Evolutionary conservation across 2,113 vertebrate genomes (phyloP), one percentile per base, ranked within the genome.

Genomic region (Phyllostomus hastatus): DNA sequence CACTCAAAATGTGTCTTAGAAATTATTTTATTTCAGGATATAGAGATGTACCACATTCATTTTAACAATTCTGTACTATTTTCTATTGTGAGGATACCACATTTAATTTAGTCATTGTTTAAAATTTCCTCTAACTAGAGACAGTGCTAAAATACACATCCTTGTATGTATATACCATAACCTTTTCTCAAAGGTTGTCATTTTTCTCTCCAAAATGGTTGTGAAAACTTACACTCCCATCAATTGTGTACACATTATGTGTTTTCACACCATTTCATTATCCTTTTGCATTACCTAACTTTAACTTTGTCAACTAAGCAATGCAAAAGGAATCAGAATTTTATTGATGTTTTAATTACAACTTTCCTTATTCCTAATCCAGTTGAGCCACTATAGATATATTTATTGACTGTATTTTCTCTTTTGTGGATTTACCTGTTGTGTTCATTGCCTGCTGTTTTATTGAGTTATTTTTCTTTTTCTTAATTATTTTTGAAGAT

Each of bases 341-440:
- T 82, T 92, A 78, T 41, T 91, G 85, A 61, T 82, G 33, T 91
- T 95, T 89, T 96, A 87, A 92, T 88, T 75, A 81, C 10, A 90
- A 90, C 33, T 90, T 83, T 88, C 33, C 50, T 88, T 82, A 76
- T 89, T 87, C n/a, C 7, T 87, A 90, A 43, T 80, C 64, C 95
- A 80, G 19, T 38, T 8, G 24, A 90, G 28, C n/a, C 16, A 70
- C n/a, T 86, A 33, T 41, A 38, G 35, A 38, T 76, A 5, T 66
- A 82, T 66, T 73, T 80, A 57, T 41, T 79, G 73, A 16, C 20
- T 22, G 1, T 24, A 38, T 69, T 85, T 87, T 92, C 17, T 87
- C 33, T 59, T 90, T 52, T 69, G 61, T 52, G 54, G 70, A 80
- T 92, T 79, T 64, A 78, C 33, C n/a, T 73, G 15, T 88, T 90